These are phyloP conservation scores for Erynnis tages DNA, from an alignment of 2,888 invertebrate species.

Conservation along the genomic window DNA sequence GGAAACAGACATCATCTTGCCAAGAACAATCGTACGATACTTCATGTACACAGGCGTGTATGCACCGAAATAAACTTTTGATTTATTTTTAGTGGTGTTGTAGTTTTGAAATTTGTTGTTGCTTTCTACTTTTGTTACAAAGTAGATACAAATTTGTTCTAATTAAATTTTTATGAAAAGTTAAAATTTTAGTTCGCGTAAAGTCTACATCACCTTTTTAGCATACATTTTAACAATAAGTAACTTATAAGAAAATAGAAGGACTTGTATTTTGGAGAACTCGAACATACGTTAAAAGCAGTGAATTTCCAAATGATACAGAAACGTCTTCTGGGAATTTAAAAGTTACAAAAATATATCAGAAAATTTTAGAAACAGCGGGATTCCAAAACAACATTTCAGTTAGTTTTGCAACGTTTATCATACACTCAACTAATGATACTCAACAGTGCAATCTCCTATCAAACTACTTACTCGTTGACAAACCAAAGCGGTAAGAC, in stretches of 20 bases:
- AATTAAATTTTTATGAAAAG: too few relatives aligned
- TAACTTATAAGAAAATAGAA: too few relatives aligned
- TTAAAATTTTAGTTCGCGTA: too few relatives aligned
- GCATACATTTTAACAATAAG: too few relatives aligned
- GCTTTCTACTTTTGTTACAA: neutral
- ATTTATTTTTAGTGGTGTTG: neutral
- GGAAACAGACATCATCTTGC: constrained; percentile 7
- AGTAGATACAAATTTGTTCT: too few relatives aligned
- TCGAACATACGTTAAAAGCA: too few relatives aligned
- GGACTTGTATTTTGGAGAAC: too few relatives aligned
- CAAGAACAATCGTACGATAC: constrained; percentile 16
- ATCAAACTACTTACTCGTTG: constrained; percentile 8
- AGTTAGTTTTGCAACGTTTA: constrained; percentile 3
- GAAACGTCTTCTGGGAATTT: too few relatives aligned
- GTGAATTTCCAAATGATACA: too few relatives aligned
- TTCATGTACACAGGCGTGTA: neutral
- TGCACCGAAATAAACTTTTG: neutral
- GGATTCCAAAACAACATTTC: neutral
- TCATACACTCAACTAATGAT: constrained; percentile 4
- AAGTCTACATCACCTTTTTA: too few relatives aligned
- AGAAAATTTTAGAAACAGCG: too few relatives aligned
- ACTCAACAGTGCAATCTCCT: constrained; percentile 11
- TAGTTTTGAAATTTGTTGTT: constrained; percentile 1
- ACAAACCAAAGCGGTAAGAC: neutral
- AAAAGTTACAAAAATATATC: too few relatives aligned